Base-by-base conservation (phyloP, 2,888 invertebrate genomes). In the Tipula vernalis region DNA sequence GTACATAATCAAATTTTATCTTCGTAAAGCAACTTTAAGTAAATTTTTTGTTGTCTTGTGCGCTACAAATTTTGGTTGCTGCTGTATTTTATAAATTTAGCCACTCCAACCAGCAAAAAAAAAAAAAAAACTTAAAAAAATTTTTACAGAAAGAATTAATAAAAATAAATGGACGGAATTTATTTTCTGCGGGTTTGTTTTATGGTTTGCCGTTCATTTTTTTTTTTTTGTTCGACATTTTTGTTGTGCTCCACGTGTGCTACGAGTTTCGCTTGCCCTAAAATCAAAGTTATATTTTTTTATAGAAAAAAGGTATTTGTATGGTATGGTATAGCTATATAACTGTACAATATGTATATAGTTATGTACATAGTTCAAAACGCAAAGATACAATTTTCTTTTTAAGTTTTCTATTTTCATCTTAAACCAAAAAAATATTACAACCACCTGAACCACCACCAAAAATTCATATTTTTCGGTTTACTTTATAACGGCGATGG, bases 131-230 rank as follows among this genome's bases (percentile, higher is more conserved):
- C 3, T n/a, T 71, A 51, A n/a, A n/a, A 15, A 51, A n/a, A n/a
- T n/a, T n/a, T n/a, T n/a, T n/a, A 51, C 15, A 51, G 18, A 71
- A 71, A 71, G 28, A 71, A 57, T 57, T 57, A 57, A 57, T 57
- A 71, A 71, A 71, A 71, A 71, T 71, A 71, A 71, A 71, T 71
- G 71, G 28, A 71, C 28, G 71, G 71, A 71, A 71, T 71, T 71
- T 71, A 71, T 71, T 71, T 71, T 71, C 71, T 71, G 71, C 71
- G 71, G 71, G 71, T 71, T 71, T 71, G 71, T 71, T 71, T 71
- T 28, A 71, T 71, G 71, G 71, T 71, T 71, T 12, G 28, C 28
- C 71, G 6, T 57, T 28, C 2, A 3, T 39, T 71, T 39, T 39
- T 39, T 39, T 39, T 5, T 6, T 39, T 39, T 6, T 12, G 28